phyloP scores from a whole-genome alignment of 2,888 invertebrate species.

The Hypselothyrea guttata region DNA sequence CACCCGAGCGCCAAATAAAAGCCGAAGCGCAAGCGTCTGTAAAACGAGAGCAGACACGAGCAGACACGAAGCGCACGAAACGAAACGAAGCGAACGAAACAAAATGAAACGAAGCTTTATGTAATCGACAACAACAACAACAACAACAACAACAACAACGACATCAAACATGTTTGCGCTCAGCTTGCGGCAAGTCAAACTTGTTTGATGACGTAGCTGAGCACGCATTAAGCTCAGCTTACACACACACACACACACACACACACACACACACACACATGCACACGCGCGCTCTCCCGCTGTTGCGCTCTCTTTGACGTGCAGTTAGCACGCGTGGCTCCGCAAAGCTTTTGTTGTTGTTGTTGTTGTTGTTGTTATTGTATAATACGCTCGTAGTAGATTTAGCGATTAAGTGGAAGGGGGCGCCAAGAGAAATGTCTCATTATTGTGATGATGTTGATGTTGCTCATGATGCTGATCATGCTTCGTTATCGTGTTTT shows the following conservation, averaged over 20 bases:
- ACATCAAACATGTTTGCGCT: conserved; percentile 18
- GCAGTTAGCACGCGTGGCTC: conserved; percentile 42
- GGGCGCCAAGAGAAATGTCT: conserved; percentile 3
- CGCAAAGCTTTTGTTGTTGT: background rate
- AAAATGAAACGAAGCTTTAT: conserved; percentile 50
- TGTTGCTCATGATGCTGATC: conserved; percentile 1
- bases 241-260: conserved; percentile 43
- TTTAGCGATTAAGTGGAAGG: conserved; percentile 21
- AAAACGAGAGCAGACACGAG: conserved; percentile 61
- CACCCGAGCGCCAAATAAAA: conserved; percentile 56
- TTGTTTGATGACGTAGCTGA: conserved; percentile 68
- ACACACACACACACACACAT: conserved; percentile 33
- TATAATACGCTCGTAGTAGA: conserved; percentile 53
- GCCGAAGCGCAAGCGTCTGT: conserved; percentile 31
- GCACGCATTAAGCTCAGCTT: conserved; percentile 37
- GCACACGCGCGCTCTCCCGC: conserved; percentile 19
- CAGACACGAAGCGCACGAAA: conserved; percentile 26
- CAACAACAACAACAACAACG: conserved; percentile 32
- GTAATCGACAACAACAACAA: conserved; percentile 68
- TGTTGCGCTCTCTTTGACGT: conserved; percentile 20
- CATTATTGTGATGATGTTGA: conserved; percentile 28
- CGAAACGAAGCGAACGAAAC: conserved; percentile 13
- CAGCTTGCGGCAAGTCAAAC: conserved; percentile 51
- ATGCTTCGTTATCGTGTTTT: conserved; percentile 31
- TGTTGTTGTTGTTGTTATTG: conserved; percentile 44